Evolutionary conservation across 2,888 invertebrate genomes (phyloP).

Genomic region (Acronicta alni): DNA sequence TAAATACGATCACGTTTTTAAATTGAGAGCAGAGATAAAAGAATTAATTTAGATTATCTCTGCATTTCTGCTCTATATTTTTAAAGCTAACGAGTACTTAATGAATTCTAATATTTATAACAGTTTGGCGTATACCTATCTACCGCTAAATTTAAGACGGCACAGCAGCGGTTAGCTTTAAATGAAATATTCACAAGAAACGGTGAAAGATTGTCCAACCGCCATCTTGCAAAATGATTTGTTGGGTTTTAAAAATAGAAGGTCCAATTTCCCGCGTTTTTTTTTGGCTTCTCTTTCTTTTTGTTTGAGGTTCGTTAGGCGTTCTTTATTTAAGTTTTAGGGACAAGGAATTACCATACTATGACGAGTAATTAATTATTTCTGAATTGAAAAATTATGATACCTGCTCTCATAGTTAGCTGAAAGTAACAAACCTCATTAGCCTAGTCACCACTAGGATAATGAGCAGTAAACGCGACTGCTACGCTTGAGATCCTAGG

Average conservation of each 20-base stretch:
- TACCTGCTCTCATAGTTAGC: too few species aligned
- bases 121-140: slow-evolving; percentile 3
- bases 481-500: too few species aligned
- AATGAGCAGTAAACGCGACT: too few species aligned
- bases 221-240: slow-evolving; percentile 45
- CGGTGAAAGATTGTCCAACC: slow-evolving; percentile 20
- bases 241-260: slow-evolving; percentile 36
- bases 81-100: slow-evolving; percentile 6
- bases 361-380: neutral
- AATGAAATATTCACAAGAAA: slow-evolving; percentile 31
- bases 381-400: too few species aligned
- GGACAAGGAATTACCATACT: neutral
- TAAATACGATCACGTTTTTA: too few species aligned
- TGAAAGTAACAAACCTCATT: too few species aligned
- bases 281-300: slow-evolving; percentile 12
- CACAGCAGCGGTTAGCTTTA: slow-evolving; percentile 11
- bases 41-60: too few species aligned
- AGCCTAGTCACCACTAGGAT: too few species aligned
- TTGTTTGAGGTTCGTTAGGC: neutral
- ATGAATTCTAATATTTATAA: slow-evolving; percentile 18
- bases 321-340: neutral
- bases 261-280: slow-evolving; percentile 12
- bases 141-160: slow-evolving; percentile 3
- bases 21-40: too few species aligned
- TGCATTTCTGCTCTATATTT: neutral